Evolutionary conservation across 2,888 invertebrate genomes (phyloP).

Genomic region (Siphonodentalium dalli): DNA sequence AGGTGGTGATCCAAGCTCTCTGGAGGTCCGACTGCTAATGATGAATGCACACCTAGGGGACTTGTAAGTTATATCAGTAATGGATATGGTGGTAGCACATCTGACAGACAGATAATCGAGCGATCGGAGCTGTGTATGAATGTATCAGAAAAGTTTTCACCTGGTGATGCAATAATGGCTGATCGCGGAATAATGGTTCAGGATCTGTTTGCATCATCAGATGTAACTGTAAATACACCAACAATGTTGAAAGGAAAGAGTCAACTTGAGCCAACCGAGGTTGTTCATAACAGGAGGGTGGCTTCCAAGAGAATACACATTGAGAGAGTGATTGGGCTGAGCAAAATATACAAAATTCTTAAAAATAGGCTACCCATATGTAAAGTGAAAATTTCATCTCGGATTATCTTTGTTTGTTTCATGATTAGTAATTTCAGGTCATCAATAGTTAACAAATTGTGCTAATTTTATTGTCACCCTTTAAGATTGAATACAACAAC

Average conservation of each 20-base stretch:
- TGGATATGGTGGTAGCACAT: conserved; percentile 27
- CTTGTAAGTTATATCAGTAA: conserved; percentile 23
- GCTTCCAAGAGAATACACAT: conserved; percentile 23
- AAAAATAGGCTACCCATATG: conserved; percentile 5
- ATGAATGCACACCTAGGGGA: conserved; percentile 24
- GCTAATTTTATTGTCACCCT: not conserved
- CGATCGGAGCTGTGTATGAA: conserved; percentile 11
- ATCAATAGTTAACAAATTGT: conserved; percentile 19
- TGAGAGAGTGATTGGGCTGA: conserved; percentile 26
- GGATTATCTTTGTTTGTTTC: conserved; percentile 21
- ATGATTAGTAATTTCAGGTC: conserved; percentile 25
- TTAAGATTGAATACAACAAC: no score
- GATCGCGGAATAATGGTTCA: conserved; percentile 35
- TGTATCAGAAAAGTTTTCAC: no score
- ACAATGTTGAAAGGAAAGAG: conserved; percentile 30
- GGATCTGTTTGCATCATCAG: conserved; percentile 30
- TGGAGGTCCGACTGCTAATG: no score
- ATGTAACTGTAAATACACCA: conserved; percentile 32
- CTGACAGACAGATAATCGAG: conserved; percentile 32
- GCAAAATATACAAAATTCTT: conserved; percentile 25
- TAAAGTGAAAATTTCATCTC: conserved; percentile 11
- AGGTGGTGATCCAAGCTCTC: no score
- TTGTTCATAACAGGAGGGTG: conserved; percentile 24
- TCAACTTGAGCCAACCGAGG: conserved; percentile 29
- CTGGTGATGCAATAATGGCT: conserved; percentile 30